Evolutionary conservation across 2,797 vertebrate species (phyloP).

Genomic region (Squalus acanthias): DNA sequence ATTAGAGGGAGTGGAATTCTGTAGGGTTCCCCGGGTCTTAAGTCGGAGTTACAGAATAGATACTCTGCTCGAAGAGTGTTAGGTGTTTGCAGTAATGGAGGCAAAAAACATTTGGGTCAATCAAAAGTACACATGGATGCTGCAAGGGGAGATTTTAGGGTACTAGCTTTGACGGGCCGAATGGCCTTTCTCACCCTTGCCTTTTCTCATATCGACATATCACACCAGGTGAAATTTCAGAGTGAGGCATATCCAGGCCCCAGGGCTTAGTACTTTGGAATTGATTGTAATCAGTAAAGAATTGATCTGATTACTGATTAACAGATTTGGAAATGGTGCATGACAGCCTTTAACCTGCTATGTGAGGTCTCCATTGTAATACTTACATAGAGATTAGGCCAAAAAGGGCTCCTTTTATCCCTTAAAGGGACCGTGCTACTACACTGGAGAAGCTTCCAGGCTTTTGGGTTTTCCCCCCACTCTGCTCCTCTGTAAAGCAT

Average conservation of each 20-base stretch:
- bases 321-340: background rate
- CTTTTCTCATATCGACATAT: background rate
- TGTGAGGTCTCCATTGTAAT: background rate
- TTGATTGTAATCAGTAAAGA: background rate
- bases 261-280: background rate
- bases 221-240: background rate
- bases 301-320: background rate
- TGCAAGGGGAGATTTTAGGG: background rate
- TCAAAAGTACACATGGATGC: no score
- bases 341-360: background rate
- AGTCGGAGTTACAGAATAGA: background rate
- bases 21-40: background rate
- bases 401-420: background rate
- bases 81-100: background rate
- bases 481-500: no score
- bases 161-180: background rate
- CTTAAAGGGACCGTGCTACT: no score
- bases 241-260: background rate
- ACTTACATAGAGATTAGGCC: background rate
- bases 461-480: no score
- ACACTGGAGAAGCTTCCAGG: no score
- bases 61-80: background rate
- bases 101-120: no score
- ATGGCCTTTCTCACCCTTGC: background rate
- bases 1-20: background rate